Percentiles rank a stretch among this genome's conserved stretches.
Evolutionary conservation across 1,140 invertebrate species (phyloP).

Genomic region (Papilio polyxenes): DNA sequence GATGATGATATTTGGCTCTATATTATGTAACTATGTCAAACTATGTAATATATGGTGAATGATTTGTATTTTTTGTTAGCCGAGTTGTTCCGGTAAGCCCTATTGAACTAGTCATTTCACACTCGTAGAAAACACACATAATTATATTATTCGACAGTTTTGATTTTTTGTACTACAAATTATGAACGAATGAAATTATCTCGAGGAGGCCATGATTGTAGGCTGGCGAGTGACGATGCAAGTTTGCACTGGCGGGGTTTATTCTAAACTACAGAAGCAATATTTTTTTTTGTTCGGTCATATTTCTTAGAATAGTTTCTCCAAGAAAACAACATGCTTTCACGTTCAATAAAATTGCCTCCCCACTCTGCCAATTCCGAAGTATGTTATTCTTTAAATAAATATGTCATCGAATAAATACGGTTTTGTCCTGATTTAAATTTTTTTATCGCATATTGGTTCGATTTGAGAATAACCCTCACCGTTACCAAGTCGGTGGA

Average conservation of each 20-base stretch:
- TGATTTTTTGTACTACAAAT: slow-evolving; percentile 73
- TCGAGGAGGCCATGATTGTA: slow-evolving; percentile 71
- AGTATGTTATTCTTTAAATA: too few relatives aligned
- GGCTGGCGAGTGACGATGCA: slow-evolving; percentile 63
- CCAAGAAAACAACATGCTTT: too few relatives aligned
- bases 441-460: not conserved
- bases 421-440: not conserved
- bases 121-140: slow-evolving; percentile 73
- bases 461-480: slow-evolving; percentile 44
- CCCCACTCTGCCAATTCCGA: too few relatives aligned
- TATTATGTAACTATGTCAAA: not conserved
- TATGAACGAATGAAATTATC: slow-evolving; percentile 72
- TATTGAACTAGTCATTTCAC: slow-evolving; percentile 77
- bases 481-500: slow-evolving; percentile 45
- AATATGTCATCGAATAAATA: not conserved
- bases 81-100: slow-evolving; percentile 47
- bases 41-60: slow-evolving; percentile 43
- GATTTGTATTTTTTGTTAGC: slow-evolving; percentile 50
- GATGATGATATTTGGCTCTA: not conserved
- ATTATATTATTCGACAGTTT: slow-evolving; percentile 72
- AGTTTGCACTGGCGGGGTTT: slow-evolving; percentile 43
- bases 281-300: not conserved
- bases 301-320: not conserved
- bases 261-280: slow-evolving; percentile 22
- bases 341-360: too few relatives aligned